A percentile compares a stretch with the other conserved stretches of the same genome.
phyloP scores from a whole-genome alignment of 1,140 invertebrate species.

The Drosophila nannoptera region DNA sequence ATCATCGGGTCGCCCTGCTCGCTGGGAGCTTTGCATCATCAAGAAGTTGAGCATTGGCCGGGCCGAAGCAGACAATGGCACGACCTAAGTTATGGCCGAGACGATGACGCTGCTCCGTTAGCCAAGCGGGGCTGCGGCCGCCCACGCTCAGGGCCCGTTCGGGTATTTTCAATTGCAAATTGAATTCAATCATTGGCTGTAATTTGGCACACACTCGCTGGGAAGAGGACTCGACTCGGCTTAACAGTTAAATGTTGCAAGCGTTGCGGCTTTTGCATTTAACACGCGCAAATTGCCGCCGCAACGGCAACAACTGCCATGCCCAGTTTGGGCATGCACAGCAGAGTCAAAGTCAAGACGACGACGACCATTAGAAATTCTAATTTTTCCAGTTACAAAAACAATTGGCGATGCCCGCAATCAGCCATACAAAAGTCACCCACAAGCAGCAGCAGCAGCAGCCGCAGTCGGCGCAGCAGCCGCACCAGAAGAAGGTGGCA shows the following conservation, averaged over 20 bases:
- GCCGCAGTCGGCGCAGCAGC: background rate
- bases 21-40: constrained; percentile 11
- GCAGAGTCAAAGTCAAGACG: constrained; percentile 49
- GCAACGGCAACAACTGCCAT: constrained; percentile 52
- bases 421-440: constrained; percentile 60
- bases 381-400: constrained; percentile 56
- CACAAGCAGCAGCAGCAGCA: constrained; percentile 44
- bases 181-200: constrained; percentile 77
- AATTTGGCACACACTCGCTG: constrained; percentile 70
- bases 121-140: constrained; percentile 24
- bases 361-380: constrained; percentile 71
- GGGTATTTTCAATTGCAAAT: constrained; percentile 74
- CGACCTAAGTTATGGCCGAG: constrained; percentile 29
- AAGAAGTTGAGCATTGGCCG: constrained; percentile 10
- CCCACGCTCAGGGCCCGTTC: constrained; percentile 30
- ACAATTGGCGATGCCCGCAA: constrained; percentile 42
- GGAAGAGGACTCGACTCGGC: constrained; percentile 30
- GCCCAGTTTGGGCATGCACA: constrained; percentile 36
- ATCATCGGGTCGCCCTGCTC: constrained; percentile 33
- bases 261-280: constrained; percentile 61
- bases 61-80: constrained; percentile 3
- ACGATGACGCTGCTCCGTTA: constrained; percentile 26
- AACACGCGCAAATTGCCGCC: constrained; percentile 73
- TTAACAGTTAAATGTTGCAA: constrained; percentile 74
- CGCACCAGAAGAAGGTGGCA: constrained; percentile 65